These are phyloP conservation scores for Corbicula japonica DNA, from an alignment of 2,888 invertebrate genomes.

Conservation along the genomic window DNA sequence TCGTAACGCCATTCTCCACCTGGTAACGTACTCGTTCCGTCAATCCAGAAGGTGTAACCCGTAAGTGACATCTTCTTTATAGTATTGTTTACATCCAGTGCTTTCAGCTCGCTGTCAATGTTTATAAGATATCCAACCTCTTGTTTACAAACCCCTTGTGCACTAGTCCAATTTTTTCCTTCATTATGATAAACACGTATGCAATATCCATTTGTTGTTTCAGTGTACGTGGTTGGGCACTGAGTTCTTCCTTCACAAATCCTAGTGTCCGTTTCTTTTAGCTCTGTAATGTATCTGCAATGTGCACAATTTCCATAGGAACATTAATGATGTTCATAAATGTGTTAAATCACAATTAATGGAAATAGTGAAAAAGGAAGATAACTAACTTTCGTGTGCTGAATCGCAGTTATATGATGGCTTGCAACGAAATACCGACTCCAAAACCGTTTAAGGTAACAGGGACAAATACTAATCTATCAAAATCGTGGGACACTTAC, in stretches of 20 bases:
- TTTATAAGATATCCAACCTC: neutral
- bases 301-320: no score
- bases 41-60: neutral
- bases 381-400: no score
- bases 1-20: neutral
- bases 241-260: neutral
- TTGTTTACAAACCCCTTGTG: neutral
- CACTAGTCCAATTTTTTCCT: neutral
- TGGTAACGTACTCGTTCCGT: slow-evolving; percentile 1
- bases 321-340: no score
- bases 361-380: no score
- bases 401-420: no score
- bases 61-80: neutral
- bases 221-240: neutral
- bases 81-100: no score
- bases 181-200: neutral
- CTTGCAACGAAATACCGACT: no score
- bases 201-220: neutral
- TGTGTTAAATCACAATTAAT: no score
- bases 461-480: no score
- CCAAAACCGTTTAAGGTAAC: no score
- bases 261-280: neutral
- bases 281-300: no score
- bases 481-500: no score
- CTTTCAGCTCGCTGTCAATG: slow-evolving; percentile 13